A percentile compares a stretch with the other conserved stretches of the same genome.
phyloP scores from a whole-genome alignment of 2,113 vertebrate genomes.

The Hemichromis elongatus region DNA sequence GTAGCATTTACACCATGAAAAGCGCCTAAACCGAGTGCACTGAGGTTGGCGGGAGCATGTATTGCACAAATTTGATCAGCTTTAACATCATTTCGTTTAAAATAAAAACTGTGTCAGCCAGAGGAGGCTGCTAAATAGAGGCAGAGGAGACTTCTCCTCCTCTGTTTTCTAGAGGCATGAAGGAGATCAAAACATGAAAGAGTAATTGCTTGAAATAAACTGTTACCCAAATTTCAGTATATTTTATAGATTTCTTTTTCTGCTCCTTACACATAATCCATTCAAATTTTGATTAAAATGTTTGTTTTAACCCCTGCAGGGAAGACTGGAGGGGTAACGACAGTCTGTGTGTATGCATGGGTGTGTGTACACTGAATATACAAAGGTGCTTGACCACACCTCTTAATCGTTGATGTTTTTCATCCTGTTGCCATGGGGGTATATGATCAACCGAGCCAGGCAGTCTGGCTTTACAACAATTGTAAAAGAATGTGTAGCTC shows the following conservation, averaged over 20 bases:
- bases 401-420: neutral
- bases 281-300: neutral
- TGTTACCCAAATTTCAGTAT: neutral
- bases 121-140: neutral
- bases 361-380: neutral
- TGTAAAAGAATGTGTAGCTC: neutral
- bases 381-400: neutral
- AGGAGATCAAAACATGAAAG: neutral
- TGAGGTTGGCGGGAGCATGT: neutral
- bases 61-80: neutral
- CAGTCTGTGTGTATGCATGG: neutral
- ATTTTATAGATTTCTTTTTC: neutral
- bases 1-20: neutral
- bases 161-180: neutral
- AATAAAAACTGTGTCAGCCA: neutral
- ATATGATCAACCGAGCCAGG: neutral
- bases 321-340: neutral
- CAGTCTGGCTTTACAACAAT: neutral
- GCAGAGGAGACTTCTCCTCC: neutral
- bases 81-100: neutral
- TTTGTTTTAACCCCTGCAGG: neutral
- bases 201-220: neutral
- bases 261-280: neutral
- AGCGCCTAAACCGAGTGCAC: neutral
- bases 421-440: neutral